Percentiles rank a stretch among this genome's conserved stretches.
These are phyloP conservation scores for Drosophila lini DNA, from an alignment of 1,140 invertebrate genomes.

Conservation along the genomic window DNA sequence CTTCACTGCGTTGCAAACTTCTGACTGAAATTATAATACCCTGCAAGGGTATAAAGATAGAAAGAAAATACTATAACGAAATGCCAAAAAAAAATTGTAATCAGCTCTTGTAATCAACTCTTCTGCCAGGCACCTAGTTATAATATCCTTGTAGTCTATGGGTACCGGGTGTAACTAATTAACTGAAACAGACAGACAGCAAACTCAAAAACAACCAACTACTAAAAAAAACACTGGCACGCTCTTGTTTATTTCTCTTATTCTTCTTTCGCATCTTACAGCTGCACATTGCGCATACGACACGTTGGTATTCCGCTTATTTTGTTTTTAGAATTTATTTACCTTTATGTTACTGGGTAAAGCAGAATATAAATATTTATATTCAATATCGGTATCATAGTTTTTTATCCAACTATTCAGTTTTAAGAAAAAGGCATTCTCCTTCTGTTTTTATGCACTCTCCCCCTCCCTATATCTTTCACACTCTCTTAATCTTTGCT, in stretches of 20 bases:
- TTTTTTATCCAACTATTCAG: neutral
- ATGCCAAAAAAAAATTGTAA: neutral
- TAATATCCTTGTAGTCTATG: neutral
- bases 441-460: neutral
- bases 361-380: neutral
- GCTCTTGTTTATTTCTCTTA: neutral
- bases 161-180: neutral
- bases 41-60: no score
- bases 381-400: neutral
- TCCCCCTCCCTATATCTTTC: neutral
- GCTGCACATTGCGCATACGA: constrained; percentile 60
- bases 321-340: neutral
- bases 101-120: no score
- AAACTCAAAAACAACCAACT: neutral
- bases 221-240: neutral
- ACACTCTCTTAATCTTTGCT: neutral
- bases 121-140: neutral
- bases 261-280: neutral
- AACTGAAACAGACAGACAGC: neutral
- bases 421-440: neutral
- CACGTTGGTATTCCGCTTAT: constrained; percentile 42
- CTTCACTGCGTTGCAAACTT: no score
- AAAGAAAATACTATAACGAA: neutral
- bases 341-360: neutral
- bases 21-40: no score